Percentiles rank a stretch among this genome's conserved stretches.
These are phyloP conservation scores for Masticophis lateralis DNA, from an alignment of 2,797 vertebrate species.

Conservation along the genomic window DNA sequence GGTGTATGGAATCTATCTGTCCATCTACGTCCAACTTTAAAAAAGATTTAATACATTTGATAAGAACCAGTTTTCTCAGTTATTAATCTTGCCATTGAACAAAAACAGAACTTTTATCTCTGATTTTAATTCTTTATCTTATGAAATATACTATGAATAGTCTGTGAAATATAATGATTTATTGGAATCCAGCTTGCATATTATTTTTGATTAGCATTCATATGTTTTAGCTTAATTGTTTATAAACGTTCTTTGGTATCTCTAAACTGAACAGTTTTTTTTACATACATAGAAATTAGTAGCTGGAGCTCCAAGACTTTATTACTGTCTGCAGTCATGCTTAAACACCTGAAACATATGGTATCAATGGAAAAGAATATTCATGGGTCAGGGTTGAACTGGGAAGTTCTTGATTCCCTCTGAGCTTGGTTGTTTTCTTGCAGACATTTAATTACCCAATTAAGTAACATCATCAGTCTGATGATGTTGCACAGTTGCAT, in stretches of 20 bases:
- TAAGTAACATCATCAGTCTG: not conserved
- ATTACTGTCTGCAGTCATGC: not conserved
- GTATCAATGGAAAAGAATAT: not conserved
- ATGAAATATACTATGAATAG: not conserved
- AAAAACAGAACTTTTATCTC: not conserved
- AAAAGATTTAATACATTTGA: conserved; percentile 14
- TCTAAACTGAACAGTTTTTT: not conserved
- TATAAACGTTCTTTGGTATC: not conserved
- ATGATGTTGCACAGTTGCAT: not conserved
- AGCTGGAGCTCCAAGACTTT: not conserved
- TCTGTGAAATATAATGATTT: not conserved
- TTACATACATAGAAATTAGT: not conserved
- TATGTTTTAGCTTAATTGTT: not conserved
- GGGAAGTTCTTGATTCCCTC: not conserved
- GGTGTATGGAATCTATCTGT: conserved; percentile 85
- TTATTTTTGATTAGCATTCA: not conserved
- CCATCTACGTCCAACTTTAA: conserved; percentile 90
- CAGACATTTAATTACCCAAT: not conserved
- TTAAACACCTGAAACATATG: not conserved
- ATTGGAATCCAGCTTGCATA: not conserved
- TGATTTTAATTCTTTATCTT: not conserved
- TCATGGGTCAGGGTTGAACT: not conserved
- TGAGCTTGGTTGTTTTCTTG: not conserved
- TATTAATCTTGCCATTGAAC: not conserved
- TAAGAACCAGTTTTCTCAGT: not conserved